Percentiles rank a stretch among this genome's conserved stretches.
Conservation (phyloP, 2,888 invertebrate species). For the Craniophora ligustri region DNA sequence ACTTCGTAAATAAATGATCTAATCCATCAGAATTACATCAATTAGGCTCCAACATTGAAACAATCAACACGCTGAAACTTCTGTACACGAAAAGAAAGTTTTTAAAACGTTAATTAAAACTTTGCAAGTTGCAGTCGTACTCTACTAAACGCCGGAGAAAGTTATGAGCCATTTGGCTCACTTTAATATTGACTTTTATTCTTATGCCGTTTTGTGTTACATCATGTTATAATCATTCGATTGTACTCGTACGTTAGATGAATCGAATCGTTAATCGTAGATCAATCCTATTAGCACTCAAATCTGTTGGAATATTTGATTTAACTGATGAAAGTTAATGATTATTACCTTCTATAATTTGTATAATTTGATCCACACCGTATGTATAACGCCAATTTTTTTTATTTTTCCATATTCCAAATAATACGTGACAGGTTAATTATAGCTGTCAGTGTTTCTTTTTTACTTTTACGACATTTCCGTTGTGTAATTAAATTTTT, state of each 20-base stretch:
- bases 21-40: slow-evolving; percentile 60
- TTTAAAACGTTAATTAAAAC: slow-evolving; percentile 79
- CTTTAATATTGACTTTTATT: slow-evolving; percentile 66
- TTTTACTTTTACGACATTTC: slow-evolving; percentile 8
- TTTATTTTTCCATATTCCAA: slow-evolving; percentile 17
- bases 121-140: slow-evolving; percentile 71
- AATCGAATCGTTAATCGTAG: slow-evolving; percentile 47
- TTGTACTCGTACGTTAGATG: slow-evolving; percentile 38
- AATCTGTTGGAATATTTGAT: slow-evolving; percentile 19
- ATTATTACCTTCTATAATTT: slow-evolving; percentile 26
- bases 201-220: slow-evolving; percentile 59
- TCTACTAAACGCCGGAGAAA: slow-evolving; percentile 59
- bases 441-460: slow-evolving; percentile 10
- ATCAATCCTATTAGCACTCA: slow-evolving; percentile 11
- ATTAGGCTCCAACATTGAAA: slow-evolving; percentile 63
- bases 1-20: slow-evolving; percentile 34
- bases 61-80: slow-evolving; percentile 67
- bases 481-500: slow-evolving; percentile 8
- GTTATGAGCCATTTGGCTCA: slow-evolving; percentile 64
- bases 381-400: neutral
- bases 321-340: slow-evolving; percentile 11
- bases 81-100: slow-evolving; percentile 76
- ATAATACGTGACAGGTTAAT: slow-evolving; percentile 20
- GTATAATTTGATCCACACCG: slow-evolving; percentile 1
- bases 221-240: slow-evolving; percentile 55